These are phyloP conservation scores for Illadopsis cleaveri DNA, from an alignment of 2,113 vertebrate species.

Conservation along the genomic window DNA sequence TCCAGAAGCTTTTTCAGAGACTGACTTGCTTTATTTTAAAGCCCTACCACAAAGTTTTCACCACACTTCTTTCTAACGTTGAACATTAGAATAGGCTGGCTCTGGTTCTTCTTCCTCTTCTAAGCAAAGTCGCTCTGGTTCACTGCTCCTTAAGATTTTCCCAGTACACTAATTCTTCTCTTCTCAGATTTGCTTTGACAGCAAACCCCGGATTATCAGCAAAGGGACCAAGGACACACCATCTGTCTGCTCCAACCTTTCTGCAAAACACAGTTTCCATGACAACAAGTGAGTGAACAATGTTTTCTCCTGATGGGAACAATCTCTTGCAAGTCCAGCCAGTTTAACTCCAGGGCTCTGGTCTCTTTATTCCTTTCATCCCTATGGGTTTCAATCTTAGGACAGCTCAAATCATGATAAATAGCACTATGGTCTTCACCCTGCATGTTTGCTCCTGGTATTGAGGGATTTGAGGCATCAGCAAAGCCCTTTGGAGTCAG, in stretches of 20 bases:
- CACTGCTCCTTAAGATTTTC: constrained; percentile 44
- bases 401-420: background rate
- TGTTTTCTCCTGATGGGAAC: background rate
- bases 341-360: background rate
- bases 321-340: background rate
- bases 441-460: background rate
- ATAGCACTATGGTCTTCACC: background rate
- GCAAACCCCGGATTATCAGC: constrained; percentile 92
- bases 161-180: constrained; percentile 16
- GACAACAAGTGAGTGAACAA: constrained; percentile 87
- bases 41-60: constrained; percentile 22
- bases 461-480: background rate
- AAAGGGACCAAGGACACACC: constrained; percentile 84
- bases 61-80: constrained; percentile 6
- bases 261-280: constrained; percentile 85
- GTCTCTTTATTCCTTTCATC: background rate
- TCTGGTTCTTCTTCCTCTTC: background rate
- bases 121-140: constrained; percentile 17
- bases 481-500: background rate
- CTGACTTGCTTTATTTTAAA: constrained; percentile 36
- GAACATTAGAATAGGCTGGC: constrained; percentile 32
- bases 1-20: background rate
- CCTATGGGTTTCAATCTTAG: background rate
- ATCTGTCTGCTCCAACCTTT: constrained; percentile 84
- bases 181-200: constrained; percentile 90